Percentiles rank a stretch among this genome's conserved stretches.
These are phyloP conservation scores for Diphyllodes magnificus DNA, from an alignment of 2,113 vertebrate genomes.

Conservation along the genomic window DNA sequence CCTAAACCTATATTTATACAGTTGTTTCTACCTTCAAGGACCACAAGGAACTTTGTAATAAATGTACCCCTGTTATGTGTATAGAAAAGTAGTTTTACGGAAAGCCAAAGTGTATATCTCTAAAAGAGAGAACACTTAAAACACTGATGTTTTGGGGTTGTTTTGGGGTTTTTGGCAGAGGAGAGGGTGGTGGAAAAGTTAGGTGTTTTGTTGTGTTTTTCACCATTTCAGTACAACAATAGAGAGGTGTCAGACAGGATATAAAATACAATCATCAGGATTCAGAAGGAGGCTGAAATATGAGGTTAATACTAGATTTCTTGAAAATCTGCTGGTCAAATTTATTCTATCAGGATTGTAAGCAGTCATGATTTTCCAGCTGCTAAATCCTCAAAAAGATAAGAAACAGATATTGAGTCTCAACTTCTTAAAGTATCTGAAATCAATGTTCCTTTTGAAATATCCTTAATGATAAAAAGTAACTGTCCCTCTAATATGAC, in stretches of 20 bases:
- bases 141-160: neutral
- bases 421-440: neutral
- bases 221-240: neutral
- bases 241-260: neutral
- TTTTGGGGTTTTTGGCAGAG: neutral
- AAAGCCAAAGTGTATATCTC: neutral
- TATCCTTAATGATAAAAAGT: neutral
- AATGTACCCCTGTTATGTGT: neutral
- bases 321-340: neutral
- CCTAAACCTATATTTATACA: neutral
- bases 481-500: neutral
- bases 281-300: neutral
- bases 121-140: neutral
- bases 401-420: neutral
- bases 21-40: neutral
- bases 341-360: neutral
- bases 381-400: neutral
- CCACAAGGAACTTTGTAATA: neutral
- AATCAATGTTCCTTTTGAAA: neutral
- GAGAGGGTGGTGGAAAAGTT: fast-evolving
- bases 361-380: neutral
- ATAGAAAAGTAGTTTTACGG: neutral
- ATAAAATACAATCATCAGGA: neutral
- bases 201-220: neutral
- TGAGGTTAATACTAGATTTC: neutral